phyloP scores from a whole-genome alignment of 2,113 vertebrate species.

The Cricetomys ansorgei region DNA sequence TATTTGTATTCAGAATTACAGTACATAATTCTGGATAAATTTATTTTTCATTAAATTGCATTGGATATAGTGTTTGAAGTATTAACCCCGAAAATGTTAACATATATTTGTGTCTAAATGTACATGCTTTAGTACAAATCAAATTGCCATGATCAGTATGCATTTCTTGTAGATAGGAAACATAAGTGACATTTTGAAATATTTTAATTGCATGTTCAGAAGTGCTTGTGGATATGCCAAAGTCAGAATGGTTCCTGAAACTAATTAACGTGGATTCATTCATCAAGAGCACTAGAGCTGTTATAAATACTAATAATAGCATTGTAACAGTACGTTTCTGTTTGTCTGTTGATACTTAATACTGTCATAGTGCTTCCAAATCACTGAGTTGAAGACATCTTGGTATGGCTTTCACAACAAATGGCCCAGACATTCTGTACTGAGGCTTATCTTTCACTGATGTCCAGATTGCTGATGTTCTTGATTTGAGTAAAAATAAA shows the following conservation, averaged over 20 bases:
- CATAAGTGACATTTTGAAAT: conserved; percentile 87
- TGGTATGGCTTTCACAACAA: conserved; percentile 64
- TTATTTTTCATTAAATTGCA: conserved; percentile 49
- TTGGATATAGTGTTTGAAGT: conserved; percentile 7
- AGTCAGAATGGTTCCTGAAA: conserved; percentile 86
- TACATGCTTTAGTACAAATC: conserved; percentile 78
- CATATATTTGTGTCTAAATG: conserved; percentile 68
- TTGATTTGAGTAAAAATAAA: neutral
- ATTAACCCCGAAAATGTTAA: conserved; percentile 62
- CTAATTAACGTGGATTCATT: conserved; percentile 92
- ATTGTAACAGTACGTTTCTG: conserved; percentile 82
- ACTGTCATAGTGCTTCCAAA: conserved; percentile 35
- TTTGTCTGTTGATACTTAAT: conserved; percentile 79
- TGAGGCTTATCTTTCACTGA: neutral
- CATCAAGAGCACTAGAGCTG: conserved; percentile 86
- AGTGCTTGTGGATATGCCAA: conserved; percentile 85
- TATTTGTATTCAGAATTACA: conserved; percentile 22
- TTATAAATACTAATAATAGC: conserved; percentile 89
- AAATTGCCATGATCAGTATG: conserved; percentile 86
- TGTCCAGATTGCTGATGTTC: neutral
- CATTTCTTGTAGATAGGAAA: conserved; percentile 84
- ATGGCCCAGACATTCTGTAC: neutral
- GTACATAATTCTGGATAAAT: neutral
- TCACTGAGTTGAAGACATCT: conserved; percentile 43
- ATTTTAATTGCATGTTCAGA: conserved; percentile 88